phyloP scores from a whole-genome alignment of 2,888 invertebrate genomes.

The Petrophora chlorosata region DNA sequence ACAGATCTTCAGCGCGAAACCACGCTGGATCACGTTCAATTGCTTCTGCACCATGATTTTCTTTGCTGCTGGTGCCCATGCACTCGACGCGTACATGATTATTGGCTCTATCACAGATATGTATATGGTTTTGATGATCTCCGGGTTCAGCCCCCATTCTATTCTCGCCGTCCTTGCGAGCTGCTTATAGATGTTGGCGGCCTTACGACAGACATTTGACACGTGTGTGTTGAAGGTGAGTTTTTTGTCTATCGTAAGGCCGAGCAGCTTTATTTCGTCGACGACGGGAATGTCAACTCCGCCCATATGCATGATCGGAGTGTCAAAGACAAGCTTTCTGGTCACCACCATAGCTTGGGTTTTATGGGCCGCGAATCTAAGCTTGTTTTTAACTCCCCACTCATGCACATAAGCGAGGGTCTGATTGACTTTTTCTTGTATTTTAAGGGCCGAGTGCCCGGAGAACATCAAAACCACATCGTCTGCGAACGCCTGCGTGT shows the following conservation, averaged over 20 bases:
- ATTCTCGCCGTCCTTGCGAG: conserved; percentile 4
- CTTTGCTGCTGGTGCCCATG: conserved; percentile 15
- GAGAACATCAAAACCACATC: conserved; percentile 3
- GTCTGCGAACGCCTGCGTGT: too few relatives aligned
- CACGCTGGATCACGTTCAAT: too few relatives aligned
- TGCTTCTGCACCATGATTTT: too few relatives aligned
- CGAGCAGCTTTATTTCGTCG: too few relatives aligned
- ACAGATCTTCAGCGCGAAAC: too few relatives aligned
- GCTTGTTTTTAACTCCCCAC: too few relatives aligned
- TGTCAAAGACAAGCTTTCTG: too few relatives aligned
- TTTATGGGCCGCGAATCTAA: neutral
- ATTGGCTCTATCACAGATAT: conserved; percentile 23
- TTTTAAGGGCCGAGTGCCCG: neutral
- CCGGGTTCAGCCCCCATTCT: neutral
- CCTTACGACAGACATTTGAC: conserved; percentile 13
- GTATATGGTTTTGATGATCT: conserved; percentile 20
- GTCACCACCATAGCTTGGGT: neutral
- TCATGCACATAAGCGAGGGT: too few relatives aligned
- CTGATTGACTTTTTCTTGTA: too few relatives aligned
- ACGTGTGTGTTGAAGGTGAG: neutral
- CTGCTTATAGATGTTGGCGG: conserved; percentile 17
- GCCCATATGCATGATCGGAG: too few relatives aligned
- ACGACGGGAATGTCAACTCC: too few relatives aligned
- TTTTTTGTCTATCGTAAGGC: too few relatives aligned
- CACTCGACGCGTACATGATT: conserved; percentile 25